Evolutionary conservation across 1,140 invertebrate species (phyloP).

Genomic region (Kradibia gibbosae): DNA sequence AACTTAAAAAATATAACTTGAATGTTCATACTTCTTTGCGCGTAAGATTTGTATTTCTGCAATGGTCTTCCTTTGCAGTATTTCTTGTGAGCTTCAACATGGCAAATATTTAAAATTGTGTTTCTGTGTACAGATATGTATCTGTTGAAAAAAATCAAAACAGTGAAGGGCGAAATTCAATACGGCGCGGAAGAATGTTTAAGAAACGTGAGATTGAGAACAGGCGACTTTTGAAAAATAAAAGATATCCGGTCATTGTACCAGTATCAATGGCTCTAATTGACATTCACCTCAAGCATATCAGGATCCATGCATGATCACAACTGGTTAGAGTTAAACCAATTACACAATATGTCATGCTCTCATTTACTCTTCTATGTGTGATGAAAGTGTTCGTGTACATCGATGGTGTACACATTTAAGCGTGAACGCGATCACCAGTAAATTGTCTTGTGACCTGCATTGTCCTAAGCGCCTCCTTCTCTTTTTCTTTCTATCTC

Average conservation of each 20-base stretch:
- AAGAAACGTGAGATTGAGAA: not conserved
- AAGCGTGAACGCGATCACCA: constrained; percentile 39
- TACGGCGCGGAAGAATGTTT: not conserved
- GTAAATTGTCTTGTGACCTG: constrained; percentile 49
- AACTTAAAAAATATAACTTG: too few species aligned
- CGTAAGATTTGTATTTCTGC: too few species aligned
- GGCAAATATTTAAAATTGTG: too few species aligned
- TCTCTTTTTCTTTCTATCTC: constrained; percentile 7
- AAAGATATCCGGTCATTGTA: constrained; percentile 28
- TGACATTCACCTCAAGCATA: constrained; percentile 31
- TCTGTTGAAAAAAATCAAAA: not conserved
- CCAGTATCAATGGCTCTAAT: constrained; percentile 32
- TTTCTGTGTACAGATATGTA: not conserved
- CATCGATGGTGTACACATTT: not conserved
- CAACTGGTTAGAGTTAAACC: not conserved
- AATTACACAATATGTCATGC: constrained; percentile 20
- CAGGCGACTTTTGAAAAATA: not conserved
- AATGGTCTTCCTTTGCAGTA: too few species aligned
- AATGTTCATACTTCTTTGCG: too few species aligned
- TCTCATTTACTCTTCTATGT: constrained; percentile 9
- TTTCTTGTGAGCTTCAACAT: too few species aligned
- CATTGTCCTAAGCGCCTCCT: constrained; percentile 18
- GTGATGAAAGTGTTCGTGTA: constrained; percentile 36
- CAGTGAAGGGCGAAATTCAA: not conserved
- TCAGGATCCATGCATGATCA: not conserved